Evolutionary conservation across 1,140 invertebrate species (phyloP), one percentile per base, ranked within the genome.

Genomic region (Lysiphlebus fabarum): DNA sequence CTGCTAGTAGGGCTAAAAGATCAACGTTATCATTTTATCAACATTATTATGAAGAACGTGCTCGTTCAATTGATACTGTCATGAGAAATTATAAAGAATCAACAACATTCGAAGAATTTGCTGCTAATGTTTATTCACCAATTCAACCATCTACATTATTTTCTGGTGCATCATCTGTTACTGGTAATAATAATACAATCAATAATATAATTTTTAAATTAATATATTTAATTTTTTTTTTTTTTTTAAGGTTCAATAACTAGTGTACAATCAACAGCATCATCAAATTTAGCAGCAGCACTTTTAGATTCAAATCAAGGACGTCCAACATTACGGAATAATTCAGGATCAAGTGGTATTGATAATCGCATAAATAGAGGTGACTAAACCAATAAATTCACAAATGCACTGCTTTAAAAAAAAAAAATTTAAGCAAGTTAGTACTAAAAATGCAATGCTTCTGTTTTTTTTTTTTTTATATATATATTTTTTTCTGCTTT

Each of bases 31-130:
- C 91, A 61, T 86, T 92, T 65, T 97, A 93, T 77, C 93, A 96
- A 78, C 90, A 95, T 75, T 93, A 91, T 76, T 97, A 94, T 77
- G 91, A 95, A 76, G 95, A 97, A 81, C 83, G 95, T 66, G 87
- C 90, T 63, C 85, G 91, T 58, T 90, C 89, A 44, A 83, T 98
- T 62, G 90, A 94, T 65, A 91, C 87, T 14, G 89, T 97, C n/a
- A 89, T 94, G 57, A 85, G 86, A 61, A 89, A 95, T 70, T 91
- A 96, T 76, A 92, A 92, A 76, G 89, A 91, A 70, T 84, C 87
- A 43, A 89, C 90, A 51, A 96, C 92, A 26, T 98, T 96, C 80
- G 96, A 98, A 80, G 90, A 93, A 54, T 95, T 95, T 75, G 87
- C 91, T 59, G 85, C 90, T 5, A 86, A 89, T 72, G 87, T 95